Percentiles rank a stretch among this genome's conserved stretches.
Conservation (phyloP, 2,113 vertebrate genomes). For the Litocranius walleri region DNA sequence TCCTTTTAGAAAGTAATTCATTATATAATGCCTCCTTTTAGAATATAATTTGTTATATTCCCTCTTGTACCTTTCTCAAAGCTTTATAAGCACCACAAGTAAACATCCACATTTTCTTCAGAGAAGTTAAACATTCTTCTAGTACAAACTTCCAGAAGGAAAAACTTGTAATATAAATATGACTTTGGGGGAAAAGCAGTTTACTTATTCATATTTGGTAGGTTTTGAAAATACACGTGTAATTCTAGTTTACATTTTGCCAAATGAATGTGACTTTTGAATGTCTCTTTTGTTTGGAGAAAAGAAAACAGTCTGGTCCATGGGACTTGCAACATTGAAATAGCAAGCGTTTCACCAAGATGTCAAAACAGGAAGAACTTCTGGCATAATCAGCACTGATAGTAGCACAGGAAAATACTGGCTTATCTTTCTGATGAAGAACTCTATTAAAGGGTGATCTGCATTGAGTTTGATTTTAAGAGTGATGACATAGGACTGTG, state of each 20-base stretch:
- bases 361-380: constrained; percentile 45
- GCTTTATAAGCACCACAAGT: constrained; percentile 31
- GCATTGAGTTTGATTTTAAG: not conserved
- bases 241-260: constrained; percentile 53
- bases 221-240: not conserved
- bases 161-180: constrained; percentile 50
- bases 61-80: constrained; percentile 56
- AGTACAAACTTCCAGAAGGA: constrained; percentile 66
- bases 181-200: constrained; percentile 57
- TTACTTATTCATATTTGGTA: constrained; percentile 51
- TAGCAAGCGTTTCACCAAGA: constrained; percentile 8
- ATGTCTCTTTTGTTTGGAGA: constrained; percentile 35
- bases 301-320: not conserved
- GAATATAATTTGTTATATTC: constrained; percentile 22
- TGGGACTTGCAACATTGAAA: constrained; percentile 51
- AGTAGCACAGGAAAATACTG: constrained; percentile 28
- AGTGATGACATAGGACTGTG: not conserved
- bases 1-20: constrained; percentile 4
- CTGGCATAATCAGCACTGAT: constrained; percentile 35
- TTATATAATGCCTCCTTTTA: not conserved
- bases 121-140: constrained; percentile 71
- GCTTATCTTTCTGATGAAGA: not conserved
- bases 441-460: not conserved
- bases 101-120: constrained; percentile 70
- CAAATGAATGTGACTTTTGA: constrained; percentile 30